These are phyloP conservation scores for Delia radicum DNA, from an alignment of 1,140 invertebrate genomes.

Conservation along the genomic window DNA sequence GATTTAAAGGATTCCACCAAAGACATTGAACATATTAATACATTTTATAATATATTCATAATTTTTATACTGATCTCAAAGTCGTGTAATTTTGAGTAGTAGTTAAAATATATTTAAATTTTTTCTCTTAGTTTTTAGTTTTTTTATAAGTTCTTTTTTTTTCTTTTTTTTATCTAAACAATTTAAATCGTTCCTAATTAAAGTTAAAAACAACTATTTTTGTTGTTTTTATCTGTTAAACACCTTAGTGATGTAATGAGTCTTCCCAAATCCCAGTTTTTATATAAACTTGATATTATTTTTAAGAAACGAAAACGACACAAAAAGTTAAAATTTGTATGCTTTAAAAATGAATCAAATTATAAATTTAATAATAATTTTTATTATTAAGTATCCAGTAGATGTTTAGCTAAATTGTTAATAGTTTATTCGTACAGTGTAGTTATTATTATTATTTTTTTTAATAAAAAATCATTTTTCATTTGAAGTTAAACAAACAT, in stretches of 20 bases:
- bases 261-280: conserved; percentile 8
- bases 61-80: background rate
- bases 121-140: background rate
- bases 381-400: background rate
- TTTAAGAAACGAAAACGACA: background rate
- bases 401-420: conserved; percentile 12
- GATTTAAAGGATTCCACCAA: background rate
- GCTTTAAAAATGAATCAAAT: background rate
- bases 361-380: background rate
- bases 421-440: background rate
- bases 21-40: background rate
- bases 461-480: background rate
- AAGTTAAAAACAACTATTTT: background rate
- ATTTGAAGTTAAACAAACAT: background rate
- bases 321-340: background rate
- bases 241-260: conserved; percentile 3
- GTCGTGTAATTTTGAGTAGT: background rate
- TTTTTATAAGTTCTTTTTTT: background rate
- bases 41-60: background rate
- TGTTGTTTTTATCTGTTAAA: background rate
- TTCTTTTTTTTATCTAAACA: background rate
- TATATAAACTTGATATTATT: background rate
- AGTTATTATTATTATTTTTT: background rate
- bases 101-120: background rate
- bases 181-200: conserved; percentile 3